Evolutionary conservation across 1,140 invertebrate genomes (phyloP), one percentile per base, ranked within the genome.

Genomic region (Aphaenogaster ashmeadi): DNA sequence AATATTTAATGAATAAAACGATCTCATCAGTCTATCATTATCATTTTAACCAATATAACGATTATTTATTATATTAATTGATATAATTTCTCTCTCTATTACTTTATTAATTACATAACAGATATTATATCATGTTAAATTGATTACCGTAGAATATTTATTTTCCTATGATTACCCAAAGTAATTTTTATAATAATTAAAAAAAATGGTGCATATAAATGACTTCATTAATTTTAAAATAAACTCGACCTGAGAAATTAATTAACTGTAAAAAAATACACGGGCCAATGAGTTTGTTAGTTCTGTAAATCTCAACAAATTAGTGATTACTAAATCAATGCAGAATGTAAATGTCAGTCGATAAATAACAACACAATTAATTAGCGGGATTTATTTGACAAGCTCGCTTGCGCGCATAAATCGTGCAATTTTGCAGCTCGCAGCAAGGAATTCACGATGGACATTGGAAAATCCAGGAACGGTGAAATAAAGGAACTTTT

Each of bases 401-500:
- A 74, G 52, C 33, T 72, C 47, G 79, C 18, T 44, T 83, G 41
- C 38, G 27, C 67, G 79, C 52, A 58, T 83, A 83, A 83, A 83
- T 83, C 67, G 52, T 41, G 44, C 77, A 80, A 72, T 83, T 83
- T 83, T 72, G 52, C 67, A 58, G 18, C 18, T 72, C 27, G 41
- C 80, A 47, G 11, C 52, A 58, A 83, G 69, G 67, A 60, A 74
- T 83, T 38, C 36, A 41, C 38, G 66, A 72, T 72, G 79, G 79
- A 52, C 79, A 72, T 72, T 18, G 67, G 67, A 60, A 83, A 83
- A 83, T 74, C 41, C 67, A 38, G 41, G 18, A 33, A 38, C 27
- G 38, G 18, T 7, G 67, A 83, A 83, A 83, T 83, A 72, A 60
- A 47, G 67, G 75, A 90, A 90, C 88, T 90, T 90, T 90, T 87